Conservation (phyloP, 64 coral and sea anemone genomes). For the Trachythela sp. region DNA sequence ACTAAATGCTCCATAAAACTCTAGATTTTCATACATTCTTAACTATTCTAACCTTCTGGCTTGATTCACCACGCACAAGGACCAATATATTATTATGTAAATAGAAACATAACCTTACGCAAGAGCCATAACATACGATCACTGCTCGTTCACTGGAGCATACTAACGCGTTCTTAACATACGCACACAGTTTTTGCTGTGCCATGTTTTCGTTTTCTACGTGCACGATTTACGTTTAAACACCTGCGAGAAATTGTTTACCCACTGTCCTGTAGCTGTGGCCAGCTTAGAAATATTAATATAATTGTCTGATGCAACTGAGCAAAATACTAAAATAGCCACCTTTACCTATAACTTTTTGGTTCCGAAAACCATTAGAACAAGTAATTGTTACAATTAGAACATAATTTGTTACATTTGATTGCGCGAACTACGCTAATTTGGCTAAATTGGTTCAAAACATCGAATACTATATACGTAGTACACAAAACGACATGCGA, state of each 20-base stretch:
- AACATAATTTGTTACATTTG: neutral
- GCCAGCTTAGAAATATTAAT: neutral
- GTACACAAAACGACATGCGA: neutral
- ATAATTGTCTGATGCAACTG: neutral
- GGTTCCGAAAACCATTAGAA: neutral
- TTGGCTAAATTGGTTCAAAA: neutral
- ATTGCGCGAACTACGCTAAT: neutral
- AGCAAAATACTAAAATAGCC: neutral
- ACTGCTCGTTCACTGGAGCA: neutral
- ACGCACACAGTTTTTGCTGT: neutral
- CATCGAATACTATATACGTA: neutral
- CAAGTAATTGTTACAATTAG: neutral
- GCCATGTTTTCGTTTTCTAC: neutral
- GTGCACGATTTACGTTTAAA: neutral
- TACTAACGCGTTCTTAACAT: neutral
- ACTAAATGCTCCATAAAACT: too few relatives aligned
- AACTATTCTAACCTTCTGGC: too few relatives aligned
- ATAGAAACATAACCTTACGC: neutral
- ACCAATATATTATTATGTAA: neutral
- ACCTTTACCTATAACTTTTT: neutral
- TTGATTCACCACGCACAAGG: neutral
- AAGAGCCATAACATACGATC: neutral
- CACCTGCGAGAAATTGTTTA: neutral
- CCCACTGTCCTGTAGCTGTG: neutral
- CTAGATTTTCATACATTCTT: too few relatives aligned